Percentiles rank a stretch among this genome's conserved stretches.
Evolutionary conservation across 2,888 invertebrate genomes (phyloP).

Genomic region (Hofmannophila pseudospretella): DNA sequence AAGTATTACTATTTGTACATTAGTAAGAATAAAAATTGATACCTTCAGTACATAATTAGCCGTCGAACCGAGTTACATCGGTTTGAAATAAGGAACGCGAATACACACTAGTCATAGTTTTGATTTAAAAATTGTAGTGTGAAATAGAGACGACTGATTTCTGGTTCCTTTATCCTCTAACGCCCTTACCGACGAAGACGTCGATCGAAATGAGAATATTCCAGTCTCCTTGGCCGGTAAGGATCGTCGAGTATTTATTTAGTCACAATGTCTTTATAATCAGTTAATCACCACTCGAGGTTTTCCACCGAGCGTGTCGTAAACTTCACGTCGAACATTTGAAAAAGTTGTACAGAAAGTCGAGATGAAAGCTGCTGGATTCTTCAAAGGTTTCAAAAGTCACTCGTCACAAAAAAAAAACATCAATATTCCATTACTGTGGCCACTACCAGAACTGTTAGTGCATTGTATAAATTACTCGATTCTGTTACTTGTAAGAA

Average conservation of each 20-base stretch:
- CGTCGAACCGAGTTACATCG: constrained; percentile 5
- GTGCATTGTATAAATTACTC: no score
- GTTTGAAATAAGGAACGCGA: constrained; percentile 3
- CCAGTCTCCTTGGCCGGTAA: constrained; percentile 26
- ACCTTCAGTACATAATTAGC: constrained; percentile 23
- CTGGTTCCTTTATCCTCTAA: constrained; percentile 34
- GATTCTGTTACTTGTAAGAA: no score
- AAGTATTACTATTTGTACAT: constrained; percentile 14
- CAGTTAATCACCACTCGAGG: no score
- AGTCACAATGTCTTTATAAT: constrained; percentile 2
- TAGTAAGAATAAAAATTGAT: constrained; percentile 31
- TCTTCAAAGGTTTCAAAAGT: no score
- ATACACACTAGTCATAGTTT: constrained; percentile 66
- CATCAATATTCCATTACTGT: no score
- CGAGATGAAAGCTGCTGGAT: no score
- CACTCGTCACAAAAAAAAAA: no score
- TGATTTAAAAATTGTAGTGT: constrained; percentile 66
- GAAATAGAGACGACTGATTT: constrained; percentile 32
- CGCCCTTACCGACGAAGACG: constrained; percentile 31
- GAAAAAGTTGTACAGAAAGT: no score
- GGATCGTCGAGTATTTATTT: constrained; percentile 24
- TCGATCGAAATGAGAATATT: constrained; percentile 26
- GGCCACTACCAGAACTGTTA: no score
- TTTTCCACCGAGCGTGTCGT: no score
- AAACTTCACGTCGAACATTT: no score